phyloP scores from a whole-genome alignment of 2,113 vertebrate genomes.

The Callipepla squamata region DNA sequence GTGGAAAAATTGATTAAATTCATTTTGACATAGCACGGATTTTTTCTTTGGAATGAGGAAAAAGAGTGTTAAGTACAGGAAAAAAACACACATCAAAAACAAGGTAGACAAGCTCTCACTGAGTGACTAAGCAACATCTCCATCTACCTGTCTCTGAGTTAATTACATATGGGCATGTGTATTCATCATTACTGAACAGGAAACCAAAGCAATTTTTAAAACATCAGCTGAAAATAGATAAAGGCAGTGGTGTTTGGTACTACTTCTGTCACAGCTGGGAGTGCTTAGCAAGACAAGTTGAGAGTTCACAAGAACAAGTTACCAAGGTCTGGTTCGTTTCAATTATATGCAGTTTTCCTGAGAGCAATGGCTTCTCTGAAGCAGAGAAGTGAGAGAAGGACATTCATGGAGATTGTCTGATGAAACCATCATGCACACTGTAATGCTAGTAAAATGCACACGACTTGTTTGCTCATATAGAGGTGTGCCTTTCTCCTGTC shows the following conservation, averaged over 20 bases:
- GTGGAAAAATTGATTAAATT: neutral
- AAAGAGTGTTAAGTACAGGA: neutral
- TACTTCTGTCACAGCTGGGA: neutral
- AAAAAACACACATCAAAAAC: neutral
- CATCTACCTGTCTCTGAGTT: neutral
- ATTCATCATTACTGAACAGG: neutral
- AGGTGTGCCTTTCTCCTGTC: neutral
- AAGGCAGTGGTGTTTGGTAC: neutral
- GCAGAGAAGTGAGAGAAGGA: neutral
- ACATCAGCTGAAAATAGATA: neutral
- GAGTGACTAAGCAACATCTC: neutral
- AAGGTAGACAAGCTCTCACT: neutral
- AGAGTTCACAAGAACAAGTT: neutral
- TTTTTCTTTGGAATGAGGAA: neutral
- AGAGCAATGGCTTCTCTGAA: neutral
- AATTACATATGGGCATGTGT: neutral
- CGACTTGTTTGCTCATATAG: fast-evolving
- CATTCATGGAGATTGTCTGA: fast-evolving
- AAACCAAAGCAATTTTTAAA: neutral
- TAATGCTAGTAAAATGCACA: fast-evolving
- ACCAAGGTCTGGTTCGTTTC: neutral
- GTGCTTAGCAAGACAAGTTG: neutral
- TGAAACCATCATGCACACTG: neutral
- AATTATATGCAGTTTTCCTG: neutral
- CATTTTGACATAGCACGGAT: neutral